Conservation (phyloP, 2,797 vertebrate species). For the Notolabrus celidotus region DNA sequence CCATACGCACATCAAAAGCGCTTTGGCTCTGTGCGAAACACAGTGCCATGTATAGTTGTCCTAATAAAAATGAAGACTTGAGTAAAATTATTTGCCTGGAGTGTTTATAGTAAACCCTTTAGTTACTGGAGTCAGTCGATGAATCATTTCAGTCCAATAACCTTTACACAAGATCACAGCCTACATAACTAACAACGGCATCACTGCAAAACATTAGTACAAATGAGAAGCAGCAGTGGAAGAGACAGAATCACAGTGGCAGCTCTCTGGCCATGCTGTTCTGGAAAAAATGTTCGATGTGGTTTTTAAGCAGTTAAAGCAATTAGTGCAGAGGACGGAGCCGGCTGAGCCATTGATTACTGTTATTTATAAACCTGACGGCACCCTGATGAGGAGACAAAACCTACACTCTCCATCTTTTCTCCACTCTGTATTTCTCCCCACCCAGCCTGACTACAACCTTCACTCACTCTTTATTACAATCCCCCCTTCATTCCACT, state of each 20-base stretch:
- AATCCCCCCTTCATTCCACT: neutral
- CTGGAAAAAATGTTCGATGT: slow-evolving; percentile 54
- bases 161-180: neutral
- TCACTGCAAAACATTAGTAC: slow-evolving; percentile 7
- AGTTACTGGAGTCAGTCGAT: too few species aligned
- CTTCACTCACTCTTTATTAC: slow-evolving; percentile 26
- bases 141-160: neutral
- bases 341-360: slow-evolving; percentile 84
- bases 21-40: too few species aligned
- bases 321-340: slow-evolving; percentile 79
- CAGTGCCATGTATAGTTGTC: too few species aligned
- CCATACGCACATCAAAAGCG: too few species aligned
- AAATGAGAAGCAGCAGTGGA: slow-evolving; percentile 14
- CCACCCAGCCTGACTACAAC: slow-evolving; percentile 2
- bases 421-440: slow-evolving; percentile 10
- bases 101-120: too few species aligned
- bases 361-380: slow-evolving; percentile 85
- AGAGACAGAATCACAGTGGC: slow-evolving; percentile 48
- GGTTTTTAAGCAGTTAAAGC: slow-evolving; percentile 78
- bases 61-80: too few species aligned
- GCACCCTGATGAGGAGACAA: slow-evolving; percentile 73
- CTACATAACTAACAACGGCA: slow-evolving; percentile 17
- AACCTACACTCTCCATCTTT: slow-evolving; percentile 57
- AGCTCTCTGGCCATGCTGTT: slow-evolving; percentile 38
- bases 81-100: too few species aligned